These are phyloP conservation scores for Apis florea DNA, from an alignment of 1,140 invertebrate species.

Conservation along the genomic window DNA sequence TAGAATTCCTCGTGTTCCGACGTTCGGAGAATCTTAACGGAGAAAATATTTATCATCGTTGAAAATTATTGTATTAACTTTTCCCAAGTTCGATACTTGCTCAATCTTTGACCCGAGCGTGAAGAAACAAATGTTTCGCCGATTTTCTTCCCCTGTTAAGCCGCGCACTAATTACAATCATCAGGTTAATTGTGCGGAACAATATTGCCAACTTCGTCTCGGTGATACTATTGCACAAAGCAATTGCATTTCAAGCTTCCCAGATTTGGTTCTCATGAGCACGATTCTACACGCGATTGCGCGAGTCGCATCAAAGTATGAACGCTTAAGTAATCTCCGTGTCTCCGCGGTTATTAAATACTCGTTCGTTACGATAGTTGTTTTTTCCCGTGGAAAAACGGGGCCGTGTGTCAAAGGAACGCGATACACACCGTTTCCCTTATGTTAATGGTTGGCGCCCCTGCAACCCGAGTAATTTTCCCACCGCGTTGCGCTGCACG, in stretches of 20 bases:
- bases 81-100: no score
- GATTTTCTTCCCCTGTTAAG: background rate
- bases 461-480: background rate
- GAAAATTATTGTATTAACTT: background rate
- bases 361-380: background rate
- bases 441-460: background rate
- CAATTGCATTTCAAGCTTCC: background rate
- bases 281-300: background rate
- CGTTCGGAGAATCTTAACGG: background rate
- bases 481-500: background rate
- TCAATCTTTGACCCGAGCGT: no score
- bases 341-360: slow-evolving; percentile 16
- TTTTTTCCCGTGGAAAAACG: slow-evolving; percentile 7
- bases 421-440: background rate
- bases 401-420: background rate
- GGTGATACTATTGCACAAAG: background rate
- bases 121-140: background rate
- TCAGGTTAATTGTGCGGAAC: slow-evolving; percentile 29
- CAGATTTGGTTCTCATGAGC: slow-evolving; percentile 25
- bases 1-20: background rate
- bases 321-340: background rate
- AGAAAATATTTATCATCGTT: background rate
- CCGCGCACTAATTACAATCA: slow-evolving; percentile 6
- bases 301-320: background rate
- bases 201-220: background rate